phyloP scores from a whole-genome alignment of 2,888 invertebrate species.

The Lithophane semibrunnea region DNA sequence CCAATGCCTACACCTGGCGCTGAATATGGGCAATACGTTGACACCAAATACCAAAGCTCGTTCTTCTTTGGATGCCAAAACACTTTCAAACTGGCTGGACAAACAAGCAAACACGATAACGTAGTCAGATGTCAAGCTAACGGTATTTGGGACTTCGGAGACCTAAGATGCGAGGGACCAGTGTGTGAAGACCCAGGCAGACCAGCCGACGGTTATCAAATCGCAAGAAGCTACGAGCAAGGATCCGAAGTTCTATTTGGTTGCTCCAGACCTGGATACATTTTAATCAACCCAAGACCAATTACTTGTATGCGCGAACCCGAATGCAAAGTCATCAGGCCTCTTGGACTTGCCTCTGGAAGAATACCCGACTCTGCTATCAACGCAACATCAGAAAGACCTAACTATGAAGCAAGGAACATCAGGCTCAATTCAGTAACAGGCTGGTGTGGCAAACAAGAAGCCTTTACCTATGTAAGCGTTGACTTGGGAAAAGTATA shows the following conservation, averaged over 20 bases:
- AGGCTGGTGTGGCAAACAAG: slow-evolving; percentile 99
- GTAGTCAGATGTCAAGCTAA: slow-evolving; percentile 97
- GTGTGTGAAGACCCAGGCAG: slow-evolving; percentile 98
- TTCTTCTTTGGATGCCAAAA: slow-evolving; percentile 99
- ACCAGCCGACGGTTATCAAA: slow-evolving; percentile 97
- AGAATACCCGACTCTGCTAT: slow-evolving; percentile 98
- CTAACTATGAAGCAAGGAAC: slow-evolving; percentile 97
- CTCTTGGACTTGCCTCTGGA: slow-evolving; percentile 97
- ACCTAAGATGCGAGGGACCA: slow-evolving; percentile 98
- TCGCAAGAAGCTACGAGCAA: slow-evolving; percentile 96
- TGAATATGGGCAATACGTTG: slow-evolving; percentile 96
- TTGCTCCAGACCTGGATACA: slow-evolving; percentile 97
- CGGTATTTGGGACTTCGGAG: slow-evolving; percentile 99
- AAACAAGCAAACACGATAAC: slow-evolving; percentile 97
- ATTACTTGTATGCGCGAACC: slow-evolving; percentile 97
- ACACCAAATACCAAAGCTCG: slow-evolving; percentile 97
- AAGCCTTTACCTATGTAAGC: slow-evolving; percentile 98
- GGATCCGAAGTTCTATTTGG: slow-evolving; percentile 97
- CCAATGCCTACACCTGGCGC: slow-evolving; percentile 98
- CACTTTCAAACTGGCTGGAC: slow-evolving; percentile 98
- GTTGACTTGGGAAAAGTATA: slow-evolving; percentile 98
- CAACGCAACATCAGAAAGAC: slow-evolving; percentile 97
- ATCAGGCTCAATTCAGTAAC: slow-evolving; percentile 97
- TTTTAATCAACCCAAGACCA: slow-evolving; percentile 96
- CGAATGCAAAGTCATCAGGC: slow-evolving; percentile 97